Conservation (phyloP, 2,797 vertebrate species). For the Coregonus ussuriensis region DNA sequence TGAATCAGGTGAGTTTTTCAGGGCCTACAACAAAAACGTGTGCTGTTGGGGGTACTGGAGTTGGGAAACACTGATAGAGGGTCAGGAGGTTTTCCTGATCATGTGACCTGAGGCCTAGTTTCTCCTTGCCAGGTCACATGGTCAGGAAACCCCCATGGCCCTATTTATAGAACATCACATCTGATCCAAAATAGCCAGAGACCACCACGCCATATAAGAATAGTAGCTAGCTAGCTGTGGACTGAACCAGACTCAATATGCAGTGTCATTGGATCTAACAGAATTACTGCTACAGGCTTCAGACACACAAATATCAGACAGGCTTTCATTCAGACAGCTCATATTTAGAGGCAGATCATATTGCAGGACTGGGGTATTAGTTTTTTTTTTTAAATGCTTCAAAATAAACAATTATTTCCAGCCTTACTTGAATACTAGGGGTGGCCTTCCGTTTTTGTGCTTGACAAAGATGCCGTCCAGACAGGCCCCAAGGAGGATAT, state of each 20-base stretch:
- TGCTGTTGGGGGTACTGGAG: no score
- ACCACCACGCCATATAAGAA: constrained; percentile 27
- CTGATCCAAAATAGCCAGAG: constrained; percentile 18
- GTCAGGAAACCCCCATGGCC: not conserved
- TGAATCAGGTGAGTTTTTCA: no score
- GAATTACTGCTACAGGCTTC: constrained; percentile 20
- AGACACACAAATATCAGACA: constrained; percentile 13
- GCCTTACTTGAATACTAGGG: constrained; percentile 87
- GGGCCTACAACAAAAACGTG: no score
- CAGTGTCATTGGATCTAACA: constrained; percentile 19
- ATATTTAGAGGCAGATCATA: constrained; percentile 13
- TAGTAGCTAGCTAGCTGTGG: constrained; percentile 3
- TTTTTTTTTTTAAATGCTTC: not conserved
- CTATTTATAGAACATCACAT: not conserved
- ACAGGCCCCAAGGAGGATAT: constrained; percentile 90
- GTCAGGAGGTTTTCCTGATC: no score
- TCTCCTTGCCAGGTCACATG: not conserved
- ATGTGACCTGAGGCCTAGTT: not conserved
- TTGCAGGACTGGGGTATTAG: not conserved
- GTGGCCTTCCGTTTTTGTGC: constrained; percentile 89
- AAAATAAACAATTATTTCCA: not conserved
- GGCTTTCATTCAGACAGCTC: constrained; percentile 3
- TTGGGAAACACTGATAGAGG: no score
- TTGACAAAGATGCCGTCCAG: constrained; percentile 97
- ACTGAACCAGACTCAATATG: constrained; percentile 18